A percentile compares a stretch with the other conserved stretches of the same genome.
These are phyloP conservation scores for Drosophila sordidula DNA, from an alignment of 2,888 invertebrate species.

Conservation along the genomic window DNA sequence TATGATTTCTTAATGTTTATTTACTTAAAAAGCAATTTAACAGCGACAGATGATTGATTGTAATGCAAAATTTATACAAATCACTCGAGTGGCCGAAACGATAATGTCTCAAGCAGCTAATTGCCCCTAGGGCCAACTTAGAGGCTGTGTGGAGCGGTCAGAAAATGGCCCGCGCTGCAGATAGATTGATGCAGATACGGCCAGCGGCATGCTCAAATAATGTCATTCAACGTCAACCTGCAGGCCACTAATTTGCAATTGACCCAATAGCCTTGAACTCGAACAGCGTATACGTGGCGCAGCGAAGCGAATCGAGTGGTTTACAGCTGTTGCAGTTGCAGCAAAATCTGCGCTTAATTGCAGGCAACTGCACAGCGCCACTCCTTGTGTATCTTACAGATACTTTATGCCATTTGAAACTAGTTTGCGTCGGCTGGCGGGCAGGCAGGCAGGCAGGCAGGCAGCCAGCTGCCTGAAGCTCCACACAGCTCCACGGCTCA, in stretches of 20 bases:
- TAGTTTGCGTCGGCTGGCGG: constrained; percentile 61
- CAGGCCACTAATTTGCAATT: constrained; percentile 76
- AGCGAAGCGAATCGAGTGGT: constrained; percentile 41
- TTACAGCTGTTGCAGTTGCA: constrained; percentile 55
- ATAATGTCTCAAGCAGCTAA: constrained; percentile 65
- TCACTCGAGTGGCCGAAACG: constrained; percentile 49
- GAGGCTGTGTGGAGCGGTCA: constrained; percentile 1
- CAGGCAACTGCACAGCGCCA: constrained; percentile 53
- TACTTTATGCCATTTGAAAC: constrained; percentile 78
- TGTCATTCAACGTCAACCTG: constrained; percentile 80
- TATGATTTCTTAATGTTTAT: constrained; percentile 71
- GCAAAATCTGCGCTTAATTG: constrained; percentile 71
- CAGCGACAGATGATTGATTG: constrained; percentile 74
- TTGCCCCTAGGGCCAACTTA: constrained; percentile 50
- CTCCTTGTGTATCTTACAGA: constrained; percentile 76
- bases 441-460: constrained; percentile 3
- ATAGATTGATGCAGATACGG: constrained; percentile 13
- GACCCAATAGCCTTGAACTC: constrained; percentile 82
- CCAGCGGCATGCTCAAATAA: constrained; percentile 49
- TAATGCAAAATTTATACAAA: constrained; percentile 77
- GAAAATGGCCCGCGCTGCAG: constrained; percentile 8
- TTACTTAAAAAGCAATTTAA: constrained; percentile 66
- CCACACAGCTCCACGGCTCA: constrained; percentile 49
- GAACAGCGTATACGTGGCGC: constrained; percentile 37
- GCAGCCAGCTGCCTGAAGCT: constrained; percentile 63